These are phyloP conservation scores for Leucozona laternaria DNA, from an alignment of 2,888 invertebrate genomes.

Conservation along the genomic window DNA sequence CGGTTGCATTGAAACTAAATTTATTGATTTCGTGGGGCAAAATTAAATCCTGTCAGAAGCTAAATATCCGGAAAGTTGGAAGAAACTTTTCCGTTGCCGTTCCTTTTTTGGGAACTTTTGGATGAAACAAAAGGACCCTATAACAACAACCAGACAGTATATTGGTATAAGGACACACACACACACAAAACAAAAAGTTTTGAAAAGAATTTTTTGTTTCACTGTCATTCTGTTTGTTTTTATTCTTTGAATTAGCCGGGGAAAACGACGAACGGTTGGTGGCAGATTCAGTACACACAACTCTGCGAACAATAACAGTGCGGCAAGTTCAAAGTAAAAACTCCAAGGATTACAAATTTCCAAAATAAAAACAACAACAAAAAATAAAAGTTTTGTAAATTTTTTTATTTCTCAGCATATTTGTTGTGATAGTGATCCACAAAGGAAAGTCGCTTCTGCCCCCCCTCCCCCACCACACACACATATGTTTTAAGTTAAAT, in stretches of 20 bases:
- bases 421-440: slow-evolving; percentile 21
- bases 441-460: slow-evolving; percentile 8
- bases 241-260: slow-evolving; percentile 37
- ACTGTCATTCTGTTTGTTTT: slow-evolving; percentile 59
- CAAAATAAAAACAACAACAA: slow-evolving; percentile 43
- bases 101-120: slow-evolving; percentile 18
- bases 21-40: slow-evolving; percentile 74
- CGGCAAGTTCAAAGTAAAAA: slow-evolving; percentile 65
- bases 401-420: slow-evolving; percentile 7
- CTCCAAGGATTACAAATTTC: slow-evolving; percentile 70
- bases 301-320: slow-evolving; percentile 52
- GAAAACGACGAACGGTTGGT: slow-evolving; percentile 6
- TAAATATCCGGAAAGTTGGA: slow-evolving; percentile 75
- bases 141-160: slow-evolving; percentile 37
- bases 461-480: too few species aligned
- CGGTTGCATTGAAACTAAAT: slow-evolving; percentile 73
- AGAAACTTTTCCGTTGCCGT: slow-evolving; percentile 65
- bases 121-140: slow-evolving; percentile 60
- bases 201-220: slow-evolving; percentile 43
- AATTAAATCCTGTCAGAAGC: slow-evolving; percentile 76
- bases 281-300: slow-evolving; percentile 39
- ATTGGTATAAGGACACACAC: slow-evolving; percentile 22
- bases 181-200: slow-evolving; percentile 31
- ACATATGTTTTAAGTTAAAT: slow-evolving; percentile 35
- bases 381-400: slow-evolving; percentile 17